Evolutionary conservation across 2,888 invertebrate genomes (phyloP).

Genomic region (Ernsta delagoae): DNA sequence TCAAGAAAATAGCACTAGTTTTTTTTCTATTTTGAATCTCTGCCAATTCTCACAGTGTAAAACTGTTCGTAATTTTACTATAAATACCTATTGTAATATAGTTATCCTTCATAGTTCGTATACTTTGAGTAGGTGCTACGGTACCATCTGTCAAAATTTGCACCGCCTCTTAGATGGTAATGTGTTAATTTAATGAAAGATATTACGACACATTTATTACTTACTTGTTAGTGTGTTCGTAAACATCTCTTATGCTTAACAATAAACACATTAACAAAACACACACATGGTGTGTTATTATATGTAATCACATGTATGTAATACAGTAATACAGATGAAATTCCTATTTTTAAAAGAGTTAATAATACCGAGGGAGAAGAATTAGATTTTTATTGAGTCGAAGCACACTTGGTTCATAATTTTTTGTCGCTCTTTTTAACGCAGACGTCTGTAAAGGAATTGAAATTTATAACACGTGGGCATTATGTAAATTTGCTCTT

Average conservation of each 20-base stretch:
- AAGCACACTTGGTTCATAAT: constrained; percentile 22
- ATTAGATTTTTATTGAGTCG: constrained; percentile 34
- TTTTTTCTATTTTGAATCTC: not conserved
- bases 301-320: too few species aligned
- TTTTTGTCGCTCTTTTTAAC: constrained; percentile 24
- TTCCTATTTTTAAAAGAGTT: constrained; percentile 26
- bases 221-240: constrained; percentile 10
- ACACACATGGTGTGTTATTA: too few species aligned
- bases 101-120: constrained; percentile 28
- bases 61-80: constrained; percentile 7
- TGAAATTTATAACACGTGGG: constrained; percentile 36
- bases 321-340: too few species aligned
- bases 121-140: not conserved
- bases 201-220: constrained; percentile 18
- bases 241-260: not conserved
- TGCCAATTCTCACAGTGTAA: constrained; percentile 16
- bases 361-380: constrained; percentile 20
- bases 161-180: not conserved
- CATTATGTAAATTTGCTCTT: constrained; percentile 23
- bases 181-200: constrained; percentile 6
- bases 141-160: not conserved
- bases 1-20: not conserved
- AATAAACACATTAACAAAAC: too few species aligned
- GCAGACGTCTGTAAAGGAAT: constrained; percentile 31
- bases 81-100: constrained; percentile 26